Evolutionary conservation across 2,888 invertebrate species (phyloP), one percentile per base, ranked within the genome.

Genomic region (Mythimna impura): DNA sequence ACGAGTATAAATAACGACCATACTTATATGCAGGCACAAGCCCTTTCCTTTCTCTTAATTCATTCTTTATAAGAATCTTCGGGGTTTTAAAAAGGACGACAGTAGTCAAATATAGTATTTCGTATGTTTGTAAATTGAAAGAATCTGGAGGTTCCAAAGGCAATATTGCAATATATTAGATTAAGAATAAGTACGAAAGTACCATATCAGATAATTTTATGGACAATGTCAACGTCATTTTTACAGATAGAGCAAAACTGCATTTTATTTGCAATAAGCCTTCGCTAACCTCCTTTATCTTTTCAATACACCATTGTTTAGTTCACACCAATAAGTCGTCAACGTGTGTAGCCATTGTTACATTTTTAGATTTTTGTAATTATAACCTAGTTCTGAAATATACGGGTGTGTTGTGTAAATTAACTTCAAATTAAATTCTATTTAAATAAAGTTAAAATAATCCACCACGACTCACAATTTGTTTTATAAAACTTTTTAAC

Each of bases 271-370:
- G 30, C 62, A 76, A 30, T 43, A 22, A 68, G 74, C 61, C 66
- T 71, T 68, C 70, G 40, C 43, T 60, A 77, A 73, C 62, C 63
- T 22, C 69, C 82, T 86, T 87, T 90, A 91, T 91, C 92, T 89
- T 90, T 92, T 92, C 91, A 93, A 93, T 92, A 81, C 85, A 73
- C 76, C 89, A 91, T 92, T 93, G 92, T 92, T 87, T 83, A 76
- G 79, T 75, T 72, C 81, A 78, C 47, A 57, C 50, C 85, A 87
- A 88, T 78, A 87, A 84, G 86, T 79, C 81, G 80, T 71, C 73
- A 75, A 86, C 76, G 79, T 84, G 76, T 71, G 64, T 60, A 58
- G n/a, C 83, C 83, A 90, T 90, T 90, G 90, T 90, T 90, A 73
- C 40, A 70, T 66, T 67, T 36, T 68, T n/a, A 30, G 40, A 62